These are phyloP conservation scores for Enteromius argenteus DNA, from an alignment of 2,797 vertebrate species.

Conservation along the genomic window DNA sequence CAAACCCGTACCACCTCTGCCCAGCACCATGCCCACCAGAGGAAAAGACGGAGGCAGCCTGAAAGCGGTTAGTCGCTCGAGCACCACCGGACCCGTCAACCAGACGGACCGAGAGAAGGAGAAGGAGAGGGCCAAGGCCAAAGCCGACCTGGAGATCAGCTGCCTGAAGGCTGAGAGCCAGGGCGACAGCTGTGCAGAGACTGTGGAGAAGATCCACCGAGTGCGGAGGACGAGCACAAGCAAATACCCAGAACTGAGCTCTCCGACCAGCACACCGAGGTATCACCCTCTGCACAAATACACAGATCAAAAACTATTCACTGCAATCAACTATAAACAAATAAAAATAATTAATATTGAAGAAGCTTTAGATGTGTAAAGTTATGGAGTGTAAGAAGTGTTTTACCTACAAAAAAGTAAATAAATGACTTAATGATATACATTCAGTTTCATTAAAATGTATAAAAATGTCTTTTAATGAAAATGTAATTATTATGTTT, in stretches of 20 bases:
- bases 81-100: slow-evolving; percentile 86
- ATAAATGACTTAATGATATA: background rate
- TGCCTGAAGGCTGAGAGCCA: slow-evolving; percentile 72
- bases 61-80: slow-evolving; percentile 67
- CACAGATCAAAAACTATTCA: background rate
- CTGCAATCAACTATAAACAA: background rate
- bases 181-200: slow-evolving; percentile 80
- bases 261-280: slow-evolving; percentile 92
- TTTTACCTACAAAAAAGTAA: background rate
- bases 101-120: slow-evolving; percentile 97
- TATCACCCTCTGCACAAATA: slow-evolving; percentile 62
- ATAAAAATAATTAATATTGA: too few species aligned
- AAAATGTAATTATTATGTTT: background rate
- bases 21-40: slow-evolving; percentile 80
- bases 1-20: slow-evolving; percentile 80
- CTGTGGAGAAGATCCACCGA: slow-evolving; percentile 83
- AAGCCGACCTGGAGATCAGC: slow-evolving; percentile 87
- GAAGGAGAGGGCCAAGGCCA: slow-evolving; percentile 96
- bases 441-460: background rate
- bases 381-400: too few species aligned
- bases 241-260: slow-evolving; percentile 89
- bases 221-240: slow-evolving; percentile 80
- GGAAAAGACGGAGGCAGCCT: slow-evolving; percentile 65
- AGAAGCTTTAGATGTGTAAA: too few species aligned
- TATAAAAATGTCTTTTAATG: background rate